A percentile compares a stretch with the other conserved stretches of the same genome.
These are phyloP conservation scores for Zeugodacus cucurbitae DNA, from an alignment of 1,140 invertebrate genomes.

Conservation along the genomic window DNA sequence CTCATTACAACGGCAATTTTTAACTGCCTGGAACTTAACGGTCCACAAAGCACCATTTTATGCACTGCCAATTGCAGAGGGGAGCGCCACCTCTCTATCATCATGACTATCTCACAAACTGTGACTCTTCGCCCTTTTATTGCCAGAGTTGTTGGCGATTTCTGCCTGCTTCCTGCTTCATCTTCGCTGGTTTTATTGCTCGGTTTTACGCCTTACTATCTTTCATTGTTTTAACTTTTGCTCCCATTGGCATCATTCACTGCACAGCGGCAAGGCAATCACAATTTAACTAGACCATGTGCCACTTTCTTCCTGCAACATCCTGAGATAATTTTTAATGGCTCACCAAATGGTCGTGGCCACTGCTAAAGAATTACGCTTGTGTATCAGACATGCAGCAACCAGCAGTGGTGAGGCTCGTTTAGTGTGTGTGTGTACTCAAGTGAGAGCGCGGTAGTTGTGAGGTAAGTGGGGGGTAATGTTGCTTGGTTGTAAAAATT, in stretches of 20 bases:
- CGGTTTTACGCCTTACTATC: neutral
- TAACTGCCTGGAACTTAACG: neutral
- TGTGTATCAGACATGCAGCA: neutral
- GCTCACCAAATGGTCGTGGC: neutral
- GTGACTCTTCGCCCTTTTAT: neutral
- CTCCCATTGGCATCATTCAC: slow-evolving; percentile 19
- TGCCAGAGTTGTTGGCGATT: neutral
- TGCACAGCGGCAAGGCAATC: neutral
- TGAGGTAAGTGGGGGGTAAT: no score
- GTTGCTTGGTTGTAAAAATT: neutral
- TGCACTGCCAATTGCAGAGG: neutral
- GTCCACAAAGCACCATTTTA: neutral
- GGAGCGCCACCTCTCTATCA: no score
- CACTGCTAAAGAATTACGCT: neutral
- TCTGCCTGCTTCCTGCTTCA: neutral
- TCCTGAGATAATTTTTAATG: slow-evolving; percentile 30
- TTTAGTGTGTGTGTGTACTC: neutral
- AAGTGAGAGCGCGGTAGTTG: neutral
- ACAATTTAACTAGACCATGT: slow-evolving; percentile 30
- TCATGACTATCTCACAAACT: neutral
- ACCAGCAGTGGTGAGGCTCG: neutral
- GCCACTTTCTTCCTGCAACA: slow-evolving; percentile 1
- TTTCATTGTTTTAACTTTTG: slow-evolving; percentile 22
- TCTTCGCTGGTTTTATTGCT: neutral
- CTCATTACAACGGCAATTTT: neutral